phyloP scores from a whole-genome alignment of 2,888 invertebrate species.

The Meandrusa payeni region DNA sequence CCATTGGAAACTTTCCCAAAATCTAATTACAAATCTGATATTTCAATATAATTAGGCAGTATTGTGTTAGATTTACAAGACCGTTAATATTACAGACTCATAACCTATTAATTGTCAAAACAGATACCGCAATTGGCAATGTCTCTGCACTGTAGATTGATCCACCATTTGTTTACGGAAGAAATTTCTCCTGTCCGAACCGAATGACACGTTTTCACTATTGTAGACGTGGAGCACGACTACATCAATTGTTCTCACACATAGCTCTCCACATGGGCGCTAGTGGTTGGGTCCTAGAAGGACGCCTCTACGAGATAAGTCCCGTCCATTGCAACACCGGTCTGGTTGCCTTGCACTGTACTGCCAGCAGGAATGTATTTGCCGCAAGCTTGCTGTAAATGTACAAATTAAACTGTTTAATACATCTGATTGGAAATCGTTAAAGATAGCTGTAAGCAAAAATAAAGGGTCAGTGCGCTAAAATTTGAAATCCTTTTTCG shows the following conservation, averaged over 20 bases:
- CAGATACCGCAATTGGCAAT: conserved; percentile 31
- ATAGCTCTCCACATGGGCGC: conserved; percentile 65
- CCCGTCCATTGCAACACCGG: conserved; percentile 90
- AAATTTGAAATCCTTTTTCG: too few relatives aligned
- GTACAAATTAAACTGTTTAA: neutral
- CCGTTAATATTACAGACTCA: conserved; percentile 50
- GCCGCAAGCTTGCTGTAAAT: conserved; percentile 87
- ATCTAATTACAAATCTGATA: conserved; percentile 57
- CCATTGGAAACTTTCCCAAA: conserved; percentile 33
- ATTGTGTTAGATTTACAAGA: conserved; percentile 65
- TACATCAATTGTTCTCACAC: conserved; percentile 40
- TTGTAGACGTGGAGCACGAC: conserved; percentile 3
- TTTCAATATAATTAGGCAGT: conserved; percentile 64
- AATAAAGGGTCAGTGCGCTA: too few relatives aligned
- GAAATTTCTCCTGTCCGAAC: conserved; percentile 4
- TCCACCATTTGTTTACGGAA: neutral
- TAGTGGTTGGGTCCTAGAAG: conserved; percentile 81
- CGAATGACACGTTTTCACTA: conserved; percentile 7
- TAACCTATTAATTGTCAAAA: conserved; percentile 69
- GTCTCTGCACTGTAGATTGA: conserved; percentile 27
- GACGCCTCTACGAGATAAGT: conserved; percentile 93
- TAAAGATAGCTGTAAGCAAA: too few relatives aligned
- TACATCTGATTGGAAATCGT: too few relatives aligned
- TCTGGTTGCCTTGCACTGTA: conserved; percentile 89
- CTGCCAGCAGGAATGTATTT: conserved; percentile 93